These are phyloP conservation scores for Bombus balteatus DNA, from an alignment of 1,140 invertebrate species.

Conservation along the genomic window DNA sequence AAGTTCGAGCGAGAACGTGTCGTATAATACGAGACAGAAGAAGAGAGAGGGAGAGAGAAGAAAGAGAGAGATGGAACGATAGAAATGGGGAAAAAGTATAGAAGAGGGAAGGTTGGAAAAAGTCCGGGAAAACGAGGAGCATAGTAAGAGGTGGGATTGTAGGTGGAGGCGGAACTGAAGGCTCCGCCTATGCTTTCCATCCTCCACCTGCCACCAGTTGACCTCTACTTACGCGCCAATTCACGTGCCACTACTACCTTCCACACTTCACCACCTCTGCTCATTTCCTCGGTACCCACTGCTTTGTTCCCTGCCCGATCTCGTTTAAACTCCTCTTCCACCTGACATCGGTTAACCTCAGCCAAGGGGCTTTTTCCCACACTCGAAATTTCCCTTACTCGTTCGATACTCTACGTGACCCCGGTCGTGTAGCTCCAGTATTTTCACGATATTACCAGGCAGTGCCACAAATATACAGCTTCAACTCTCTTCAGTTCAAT, in stretches of 20 bases:
- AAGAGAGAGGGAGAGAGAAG: background rate
- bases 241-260: conserved; percentile 55
- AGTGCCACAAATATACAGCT: too few species aligned
- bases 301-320: background rate
- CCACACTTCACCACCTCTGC: background rate
- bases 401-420: background rate
- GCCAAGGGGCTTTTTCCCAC: background rate
- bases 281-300: background rate
- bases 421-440: background rate
- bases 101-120: conserved; percentile 48
- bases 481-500: too few species aligned
- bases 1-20: background rate
- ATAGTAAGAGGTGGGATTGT: conserved; percentile 71
- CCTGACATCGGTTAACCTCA: conserved; percentile 8
- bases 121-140: conserved; percentile 51
- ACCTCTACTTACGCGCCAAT: conserved; percentile 68
- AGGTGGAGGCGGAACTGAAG: conserved; percentile 73
- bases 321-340: conserved; percentile 13
- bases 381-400: background rate
- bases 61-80: background rate
- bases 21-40: background rate
- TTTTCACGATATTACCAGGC: too few species aligned
- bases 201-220: conserved; percentile 30
- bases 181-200: conserved; percentile 75
- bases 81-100: background rate